A percentile compares a stretch with the other conserved stretches of the same genome.
These are phyloP conservation scores for Drosophila sucinea DNA, from an alignment of 1,140 invertebrate species.

Conservation along the genomic window DNA sequence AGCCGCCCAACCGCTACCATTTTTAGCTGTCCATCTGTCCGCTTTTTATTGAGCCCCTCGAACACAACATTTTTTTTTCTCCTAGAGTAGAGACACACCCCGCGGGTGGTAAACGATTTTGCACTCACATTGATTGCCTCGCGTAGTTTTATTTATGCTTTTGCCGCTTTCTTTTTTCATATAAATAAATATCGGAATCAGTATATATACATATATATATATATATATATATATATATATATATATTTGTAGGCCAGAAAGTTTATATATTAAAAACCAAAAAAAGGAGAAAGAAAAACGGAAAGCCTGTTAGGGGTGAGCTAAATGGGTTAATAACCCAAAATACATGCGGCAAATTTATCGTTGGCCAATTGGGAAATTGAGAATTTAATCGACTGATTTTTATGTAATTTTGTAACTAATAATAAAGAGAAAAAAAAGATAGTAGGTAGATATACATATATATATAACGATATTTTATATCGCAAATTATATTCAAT, in stretches of 20 bases:
- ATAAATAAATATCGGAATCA: conserved; percentile 31
- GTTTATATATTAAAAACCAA: conserved; percentile 63
- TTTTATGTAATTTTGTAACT: background rate
- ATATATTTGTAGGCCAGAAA: conserved; percentile 76
- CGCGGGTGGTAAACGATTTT: conserved; percentile 77
- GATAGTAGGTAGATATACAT: background rate
- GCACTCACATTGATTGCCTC: conserved; percentile 79
- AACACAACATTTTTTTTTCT: conserved; percentile 36
- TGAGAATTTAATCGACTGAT: conserved; percentile 7
- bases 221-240: conserved; percentile 46
- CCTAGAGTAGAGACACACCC: conserved; percentile 41
- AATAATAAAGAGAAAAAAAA: background rate
- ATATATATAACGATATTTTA: background rate
- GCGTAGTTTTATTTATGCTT: conserved; percentile 79
- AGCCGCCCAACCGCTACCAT: background rate
- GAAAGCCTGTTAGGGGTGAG: conserved; percentile 37
- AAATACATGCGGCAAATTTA: conserved; percentile 4
- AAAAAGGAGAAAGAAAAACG: conserved; percentile 20
- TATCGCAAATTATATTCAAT: conserved; percentile 1
- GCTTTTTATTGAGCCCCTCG: conserved; percentile 66
- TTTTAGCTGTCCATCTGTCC: conserved; percentile 45
- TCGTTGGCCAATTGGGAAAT: conserved; percentile 8
- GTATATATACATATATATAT: background rate
- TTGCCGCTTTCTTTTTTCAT: conserved; percentile 41
- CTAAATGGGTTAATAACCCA: conserved; percentile 64